Evolutionary conservation across 2,113 vertebrate genomes (phyloP).

Genomic region (Tursiops truncatus): DNA sequence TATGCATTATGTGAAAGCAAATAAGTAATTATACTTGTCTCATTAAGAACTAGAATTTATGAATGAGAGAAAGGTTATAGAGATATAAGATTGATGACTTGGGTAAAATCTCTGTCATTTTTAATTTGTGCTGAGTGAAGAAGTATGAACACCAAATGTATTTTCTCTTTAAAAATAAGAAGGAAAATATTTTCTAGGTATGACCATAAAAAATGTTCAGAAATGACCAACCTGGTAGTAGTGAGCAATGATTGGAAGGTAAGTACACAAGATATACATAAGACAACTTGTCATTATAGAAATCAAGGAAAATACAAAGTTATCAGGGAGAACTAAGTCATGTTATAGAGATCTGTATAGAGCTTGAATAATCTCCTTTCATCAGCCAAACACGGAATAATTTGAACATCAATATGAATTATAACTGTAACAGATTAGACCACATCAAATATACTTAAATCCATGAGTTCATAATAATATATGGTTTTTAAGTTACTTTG

Average conservation of each 20-base stretch:
- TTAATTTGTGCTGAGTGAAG: not conserved
- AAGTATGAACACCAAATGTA: not conserved
- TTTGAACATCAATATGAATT: not conserved
- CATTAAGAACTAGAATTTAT: slow-evolving; percentile 1
- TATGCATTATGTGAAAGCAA: not conserved
- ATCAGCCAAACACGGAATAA: not conserved
- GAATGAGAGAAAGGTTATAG: not conserved
- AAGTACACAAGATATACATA: not conserved
- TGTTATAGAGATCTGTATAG: not conserved
- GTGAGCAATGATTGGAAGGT: not conserved
- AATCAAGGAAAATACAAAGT: not conserved
- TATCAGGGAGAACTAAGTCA: not conserved
- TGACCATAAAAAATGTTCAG: not conserved
- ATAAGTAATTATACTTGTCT: slow-evolving; percentile 1
- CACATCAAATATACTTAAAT: not conserved
- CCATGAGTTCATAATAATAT: not conserved
- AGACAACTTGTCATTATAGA: not conserved
- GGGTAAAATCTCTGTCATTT: slow-evolving; percentile 11
- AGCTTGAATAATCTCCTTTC: not conserved
- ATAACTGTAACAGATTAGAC: not conserved
- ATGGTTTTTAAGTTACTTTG: not conserved
- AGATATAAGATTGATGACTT: slow-evolving; percentile 10
- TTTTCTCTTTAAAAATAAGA: not conserved
- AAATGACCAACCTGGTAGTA: not conserved
- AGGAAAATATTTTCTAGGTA: not conserved